phyloP scores from a whole-genome alignment of 2,888 invertebrate species.

The Lobophora halterata region DNA sequence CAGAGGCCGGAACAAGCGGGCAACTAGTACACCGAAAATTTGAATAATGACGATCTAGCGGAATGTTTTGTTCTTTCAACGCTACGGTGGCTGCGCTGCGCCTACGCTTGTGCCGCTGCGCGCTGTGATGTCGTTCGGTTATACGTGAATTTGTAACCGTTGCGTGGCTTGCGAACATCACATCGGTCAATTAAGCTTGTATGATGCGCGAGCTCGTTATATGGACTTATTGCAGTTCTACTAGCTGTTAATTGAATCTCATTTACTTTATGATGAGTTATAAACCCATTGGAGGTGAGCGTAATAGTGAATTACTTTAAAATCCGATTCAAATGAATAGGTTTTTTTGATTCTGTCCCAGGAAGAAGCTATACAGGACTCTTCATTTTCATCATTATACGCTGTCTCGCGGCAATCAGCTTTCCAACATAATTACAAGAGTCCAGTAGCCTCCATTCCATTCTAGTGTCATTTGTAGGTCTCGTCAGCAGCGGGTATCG shows the following conservation, averaged over 20 bases:
- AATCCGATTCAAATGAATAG: too few relatives aligned
- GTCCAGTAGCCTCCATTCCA: constrained; percentile 25
- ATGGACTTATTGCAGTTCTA: constrained; percentile 23
- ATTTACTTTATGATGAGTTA: constrained; percentile 5
- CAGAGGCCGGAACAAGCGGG: constrained; percentile 77
- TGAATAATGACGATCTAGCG: constrained; percentile 78
- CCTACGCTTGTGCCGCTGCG: too few relatives aligned
- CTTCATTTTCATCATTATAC: too few relatives aligned
- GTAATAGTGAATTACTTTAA: not conserved
- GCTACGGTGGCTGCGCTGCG: constrained; percentile 70
- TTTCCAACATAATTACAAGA: constrained; percentile 15
- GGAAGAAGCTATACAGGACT: too few relatives aligned
- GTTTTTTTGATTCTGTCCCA: too few relatives aligned
- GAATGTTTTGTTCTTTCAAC: constrained; percentile 68
- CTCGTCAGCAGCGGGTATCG: constrained; percentile 23
- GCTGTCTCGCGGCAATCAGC: constrained; percentile 13
- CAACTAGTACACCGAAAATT: constrained; percentile 78
- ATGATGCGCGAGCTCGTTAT: constrained; percentile 24
- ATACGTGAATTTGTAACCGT: constrained; percentile 43
- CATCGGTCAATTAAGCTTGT: constrained; percentile 25
- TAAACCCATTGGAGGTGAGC: too few relatives aligned
- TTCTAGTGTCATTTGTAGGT: constrained; percentile 22
- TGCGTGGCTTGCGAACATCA: constrained; percentile 32
- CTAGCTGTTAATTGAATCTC: constrained; percentile 26
- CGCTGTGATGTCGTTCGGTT: constrained; percentile 40